Conservation (phyloP, 2,113 vertebrate genomes). For the Macrotus californicus region DNA sequence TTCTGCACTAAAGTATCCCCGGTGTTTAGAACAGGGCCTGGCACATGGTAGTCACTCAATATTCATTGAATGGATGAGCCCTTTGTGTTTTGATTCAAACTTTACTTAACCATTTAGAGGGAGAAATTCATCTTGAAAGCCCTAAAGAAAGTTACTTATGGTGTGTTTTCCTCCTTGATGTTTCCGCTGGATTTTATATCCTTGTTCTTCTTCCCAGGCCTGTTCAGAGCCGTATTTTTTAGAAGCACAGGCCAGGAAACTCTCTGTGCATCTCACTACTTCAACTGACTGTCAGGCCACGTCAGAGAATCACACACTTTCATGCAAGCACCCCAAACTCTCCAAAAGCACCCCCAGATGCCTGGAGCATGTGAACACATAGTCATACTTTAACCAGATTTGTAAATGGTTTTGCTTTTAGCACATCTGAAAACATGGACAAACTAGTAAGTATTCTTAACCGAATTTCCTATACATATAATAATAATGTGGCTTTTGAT, state of each 20-base stretch:
- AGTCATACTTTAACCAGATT: not conserved
- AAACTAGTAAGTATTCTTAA: not conserved
- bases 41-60: not conserved
- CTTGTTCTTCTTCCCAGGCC: not conserved
- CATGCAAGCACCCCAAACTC: not conserved
- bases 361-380: not conserved
- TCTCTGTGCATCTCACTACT: not conserved
- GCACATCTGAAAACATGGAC: not conserved
- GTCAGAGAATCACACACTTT: not conserved
- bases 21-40: not conserved
- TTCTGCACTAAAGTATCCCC: not conserved
- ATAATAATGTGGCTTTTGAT: not conserved
- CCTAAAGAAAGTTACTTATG: not conserved
- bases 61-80: not conserved
- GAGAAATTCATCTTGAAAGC: not conserved
- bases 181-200: not conserved
- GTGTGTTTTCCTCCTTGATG: not conserved
- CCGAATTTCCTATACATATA: not conserved
- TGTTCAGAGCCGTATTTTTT: not conserved
- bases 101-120: not conserved
- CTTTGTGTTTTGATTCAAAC: not conserved
- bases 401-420: not conserved
- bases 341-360: not conserved
- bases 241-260: not conserved
- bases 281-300: not conserved